Conservation (phyloP, 2,888 invertebrate species). For the Idaea straminata region DNA sequence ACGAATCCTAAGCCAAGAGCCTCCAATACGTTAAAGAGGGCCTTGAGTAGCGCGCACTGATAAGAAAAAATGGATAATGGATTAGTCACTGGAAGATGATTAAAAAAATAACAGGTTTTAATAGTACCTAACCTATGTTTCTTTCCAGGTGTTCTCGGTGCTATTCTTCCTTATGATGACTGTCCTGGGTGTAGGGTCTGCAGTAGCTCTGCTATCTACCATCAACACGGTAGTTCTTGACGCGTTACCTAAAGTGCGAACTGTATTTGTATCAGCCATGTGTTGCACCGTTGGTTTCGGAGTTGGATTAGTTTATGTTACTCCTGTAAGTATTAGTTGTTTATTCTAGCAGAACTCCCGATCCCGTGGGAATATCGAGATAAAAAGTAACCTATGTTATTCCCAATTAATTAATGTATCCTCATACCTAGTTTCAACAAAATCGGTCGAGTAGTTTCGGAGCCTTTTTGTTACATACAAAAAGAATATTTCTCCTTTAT, state of each 20-base stretch:
- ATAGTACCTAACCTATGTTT: background rate
- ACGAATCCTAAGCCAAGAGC: too few relatives aligned
- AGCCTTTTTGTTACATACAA: too few relatives aligned
- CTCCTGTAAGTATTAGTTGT: conserved; percentile 81
- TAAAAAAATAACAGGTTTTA: background rate
- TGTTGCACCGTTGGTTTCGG: conserved; percentile 80
- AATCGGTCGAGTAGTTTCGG: too few relatives aligned
- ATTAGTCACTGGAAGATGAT: background rate
- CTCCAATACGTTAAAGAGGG: too few relatives aligned
- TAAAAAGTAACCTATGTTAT: too few relatives aligned
- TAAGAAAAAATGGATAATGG: too few relatives aligned
- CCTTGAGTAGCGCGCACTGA: too few relatives aligned
- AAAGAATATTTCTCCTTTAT: too few relatives aligned
- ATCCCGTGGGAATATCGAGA: too few relatives aligned
- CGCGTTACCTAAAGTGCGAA: conserved; percentile 81
- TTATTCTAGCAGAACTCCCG: background rate
- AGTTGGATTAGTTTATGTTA: conserved; percentile 85
- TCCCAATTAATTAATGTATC: too few relatives aligned
- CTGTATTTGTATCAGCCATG: conserved; percentile 80
- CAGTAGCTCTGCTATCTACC: conserved; percentile 85
- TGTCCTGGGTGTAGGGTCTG: conserved; percentile 87
- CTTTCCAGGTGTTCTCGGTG: conserved; percentile 84
- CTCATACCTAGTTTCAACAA: too few relatives aligned
- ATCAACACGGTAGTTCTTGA: conserved; percentile 85
- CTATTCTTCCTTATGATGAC: conserved; percentile 91